phyloP scores from a whole-genome alignment of 35 echinoderm and acorn worm species.

The Lytechinus pictus region DNA sequence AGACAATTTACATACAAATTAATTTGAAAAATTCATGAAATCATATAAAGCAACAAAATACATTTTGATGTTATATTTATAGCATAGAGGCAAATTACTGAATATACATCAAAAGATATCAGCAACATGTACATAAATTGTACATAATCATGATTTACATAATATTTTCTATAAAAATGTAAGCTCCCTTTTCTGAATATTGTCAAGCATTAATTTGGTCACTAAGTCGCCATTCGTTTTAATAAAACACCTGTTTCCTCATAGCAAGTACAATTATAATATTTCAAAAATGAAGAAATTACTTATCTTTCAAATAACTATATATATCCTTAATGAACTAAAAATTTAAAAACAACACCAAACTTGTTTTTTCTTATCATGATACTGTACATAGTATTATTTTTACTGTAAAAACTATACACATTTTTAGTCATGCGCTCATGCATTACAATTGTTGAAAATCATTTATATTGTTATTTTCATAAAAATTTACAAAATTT shows the following conservation, averaged over 20 bases:
- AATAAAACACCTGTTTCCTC: neutral
- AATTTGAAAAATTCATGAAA: neutral
- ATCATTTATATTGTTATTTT: too few relatives aligned
- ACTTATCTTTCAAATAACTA: neutral
- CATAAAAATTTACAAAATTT: neutral
- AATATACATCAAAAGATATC: neutral
- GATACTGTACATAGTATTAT: neutral
- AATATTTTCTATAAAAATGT: neutral
- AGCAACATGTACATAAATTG: neutral
- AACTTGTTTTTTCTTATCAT: neutral
- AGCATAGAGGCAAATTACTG: too few relatives aligned
- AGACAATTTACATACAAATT: neutral
- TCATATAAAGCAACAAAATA: neutral
- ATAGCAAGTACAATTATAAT: neutral
- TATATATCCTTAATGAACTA: neutral
- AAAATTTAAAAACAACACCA: neutral
- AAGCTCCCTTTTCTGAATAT: neutral
- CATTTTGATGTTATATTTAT: too few relatives aligned
- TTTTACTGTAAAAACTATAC: neutral
- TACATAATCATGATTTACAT: neutral
- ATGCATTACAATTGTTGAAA: neutral
- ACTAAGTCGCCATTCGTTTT: neutral
- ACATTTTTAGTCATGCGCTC: neutral
- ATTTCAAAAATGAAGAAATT: neutral
- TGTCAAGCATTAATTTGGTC: neutral